Evolutionary conservation across 2,797 vertebrate genomes (phyloP), one percentile per base, ranked within the genome.

Genomic region (Serranus cabrilla): DNA sequence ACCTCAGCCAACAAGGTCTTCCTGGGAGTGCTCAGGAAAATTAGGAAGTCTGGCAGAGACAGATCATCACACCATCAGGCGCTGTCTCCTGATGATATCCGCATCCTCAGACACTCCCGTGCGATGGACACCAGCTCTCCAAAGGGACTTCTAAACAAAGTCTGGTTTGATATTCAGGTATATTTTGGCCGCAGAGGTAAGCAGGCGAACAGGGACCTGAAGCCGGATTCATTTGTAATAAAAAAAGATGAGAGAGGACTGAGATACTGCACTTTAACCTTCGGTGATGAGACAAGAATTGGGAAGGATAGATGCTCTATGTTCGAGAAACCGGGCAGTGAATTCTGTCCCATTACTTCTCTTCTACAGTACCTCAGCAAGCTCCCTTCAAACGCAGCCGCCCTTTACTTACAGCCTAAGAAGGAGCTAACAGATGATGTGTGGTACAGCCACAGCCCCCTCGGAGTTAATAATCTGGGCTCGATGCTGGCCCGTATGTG

Each of bases 121-220:
- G 74, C 46, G 31, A 74, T 78, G 74, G 70, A 78, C 55, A 46
- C 37, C 27, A 12, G 60, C 37, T 56, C 59, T 12, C 80, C 71
- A 0, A 74, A 17, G 5, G 75, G 66, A 20, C 80, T 82, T 42
- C 54, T 78, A 34, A 74, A 73, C 49, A 78, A 65, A 50, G 60
- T 82, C 49, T 82, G 74, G 70, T 82, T 78, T 21, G 80, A 82
- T 23, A 49, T 77, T 7, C 74, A 82, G 49, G 60, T 78, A 1
- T 23, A 82, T 70, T 82, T 74, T 0, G 74, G 69, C 13, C 70
- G 70, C 20, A 73, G 74, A 25, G 65, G 75, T 16, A 82, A 82
- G 31, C 71, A 71, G 31, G 71, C 65, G 2, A 74, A 82, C 71
- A 42, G 75, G 61, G 74, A 71, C 34, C 75, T 78, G 7, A 82